Evolutionary conservation across 2,888 invertebrate species (phyloP).

Genomic region (Mamestra brassicae): DNA sequence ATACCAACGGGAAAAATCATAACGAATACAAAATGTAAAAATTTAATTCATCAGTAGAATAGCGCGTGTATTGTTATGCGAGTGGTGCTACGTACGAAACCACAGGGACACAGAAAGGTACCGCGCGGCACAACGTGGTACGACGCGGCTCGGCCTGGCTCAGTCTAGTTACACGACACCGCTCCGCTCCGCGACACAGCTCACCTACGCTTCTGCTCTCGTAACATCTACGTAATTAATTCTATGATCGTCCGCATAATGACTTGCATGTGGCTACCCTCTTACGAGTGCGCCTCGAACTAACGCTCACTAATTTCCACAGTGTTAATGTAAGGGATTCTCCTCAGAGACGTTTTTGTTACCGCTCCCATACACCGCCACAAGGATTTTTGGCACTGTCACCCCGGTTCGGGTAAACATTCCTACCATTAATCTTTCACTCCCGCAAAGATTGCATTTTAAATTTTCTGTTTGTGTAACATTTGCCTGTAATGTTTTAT

Average conservation of each 20-base stretch:
- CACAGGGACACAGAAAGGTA: conserved; percentile 42
- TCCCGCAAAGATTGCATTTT: conserved; percentile 87
- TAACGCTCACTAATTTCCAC: conserved; percentile 86
- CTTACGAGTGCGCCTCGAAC: conserved; percentile 80
- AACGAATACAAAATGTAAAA: conserved; percentile 60
- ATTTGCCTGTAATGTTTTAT: conserved; percentile 84
- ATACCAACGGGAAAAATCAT: conserved; percentile 49
- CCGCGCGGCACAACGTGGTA: conserved; percentile 17
- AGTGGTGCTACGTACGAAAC: conserved; percentile 38
- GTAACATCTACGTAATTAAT: conserved; percentile 86
- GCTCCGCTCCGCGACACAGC: conserved; percentile 42
- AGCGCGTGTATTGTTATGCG: conserved; percentile 63
- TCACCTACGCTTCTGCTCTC: conserved; percentile 79
- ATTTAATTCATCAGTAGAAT: conserved; percentile 60
- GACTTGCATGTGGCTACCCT: conserved; percentile 87
- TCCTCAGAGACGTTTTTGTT: conserved; percentile 84
- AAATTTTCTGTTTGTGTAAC: conserved; percentile 84
- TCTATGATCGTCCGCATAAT: conserved; percentile 90
- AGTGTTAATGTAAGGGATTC: conserved; percentile 85
- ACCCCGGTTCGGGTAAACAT: conserved; percentile 83
- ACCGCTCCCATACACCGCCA: conserved; percentile 74
- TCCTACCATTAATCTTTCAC: conserved; percentile 85
- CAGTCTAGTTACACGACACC: conserved; percentile 11
- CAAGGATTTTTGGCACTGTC: conserved; percentile 86
- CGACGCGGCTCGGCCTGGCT: not conserved